Percentiles rank a stretch among this genome's conserved stretches.
Evolutionary conservation across 2,888 invertebrate species (phyloP).

Genomic region (Melanargia galathea): DNA sequence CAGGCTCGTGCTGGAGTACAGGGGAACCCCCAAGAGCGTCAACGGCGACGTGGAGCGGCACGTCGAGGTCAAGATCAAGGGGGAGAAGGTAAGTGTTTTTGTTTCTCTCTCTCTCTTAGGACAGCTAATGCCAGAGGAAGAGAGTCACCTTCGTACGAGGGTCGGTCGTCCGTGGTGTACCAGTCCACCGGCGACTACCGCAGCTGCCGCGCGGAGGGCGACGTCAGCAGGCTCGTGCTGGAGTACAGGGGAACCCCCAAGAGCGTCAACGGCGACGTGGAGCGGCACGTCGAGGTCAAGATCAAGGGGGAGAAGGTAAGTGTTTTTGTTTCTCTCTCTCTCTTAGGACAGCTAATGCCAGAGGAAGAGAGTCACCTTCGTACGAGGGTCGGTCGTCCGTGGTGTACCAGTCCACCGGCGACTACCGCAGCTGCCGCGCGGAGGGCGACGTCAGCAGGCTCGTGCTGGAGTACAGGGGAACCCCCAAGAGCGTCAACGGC

Average conservation of each 20-base stretch:
- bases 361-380: constrained; percentile 20
- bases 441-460: constrained; percentile 38
- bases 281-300: constrained; percentile 53
- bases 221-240: constrained; percentile 39
- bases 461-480: constrained; percentile 50
- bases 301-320: constrained; percentile 60
- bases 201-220: constrained; percentile 41
- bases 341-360: constrained; percentile 20
- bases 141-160: constrained; percentile 51
- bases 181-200: constrained; percentile 45
- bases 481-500: constrained; percentile 47
- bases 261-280: constrained; percentile 44
- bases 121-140: not conserved
- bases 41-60: constrained; percentile 48
- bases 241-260: constrained; percentile 55
- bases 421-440: constrained; percentile 46
- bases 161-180: constrained; percentile 51
- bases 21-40: constrained; percentile 50
- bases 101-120: constrained; percentile 19
- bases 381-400: constrained; percentile 59
- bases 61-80: constrained; percentile 55
- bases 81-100: constrained; percentile 53
- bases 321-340: not conserved
- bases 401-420: constrained; percentile 46
- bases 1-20: constrained; percentile 54